Evolutionary conservation across 2,888 invertebrate genomes (phyloP), one percentile per base, ranked within the genome.

Genomic region (Mythimna pallens): DNA sequence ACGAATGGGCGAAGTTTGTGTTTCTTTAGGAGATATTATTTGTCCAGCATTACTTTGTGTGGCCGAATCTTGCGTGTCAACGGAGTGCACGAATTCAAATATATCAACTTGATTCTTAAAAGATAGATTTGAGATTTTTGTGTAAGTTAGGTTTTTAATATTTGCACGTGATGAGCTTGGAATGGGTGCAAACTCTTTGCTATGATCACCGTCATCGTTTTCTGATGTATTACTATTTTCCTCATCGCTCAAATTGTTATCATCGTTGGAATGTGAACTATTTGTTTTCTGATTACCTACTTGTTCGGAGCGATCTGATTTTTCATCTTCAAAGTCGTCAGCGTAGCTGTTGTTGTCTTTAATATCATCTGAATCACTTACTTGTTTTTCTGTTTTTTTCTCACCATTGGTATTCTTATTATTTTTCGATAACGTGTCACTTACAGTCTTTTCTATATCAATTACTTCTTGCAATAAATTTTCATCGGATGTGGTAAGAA

Each of bases 311-410:
- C 81, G 80, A 47, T 92, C 91, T 6, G 94, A 92, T 80, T 93
- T 94, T n/a, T 94, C 94, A 65, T 94, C 94, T 85, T 96, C 96
- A 84, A 96, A 96, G 86, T 96, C 96, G 84, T 96, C 96, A 65
- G 84, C 93, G 80, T 96, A 96, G 71, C 93, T 96, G 61, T 93
- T 91, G 80, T 90, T 92, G 55, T 86, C 89, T 36, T 82, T 82
- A 61, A 54, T 43, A 59, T 83, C 87, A 52, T 87, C 86, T 36
- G 77, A 85, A 47, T 89, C 85, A 76, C 81, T 89, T 55, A 85
- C 80, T 59, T 70, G 55, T 55, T 85, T 87, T 72, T 85, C 86
- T 22, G 64, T 65, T 36, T 81, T 77, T 50, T 81, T 57, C 68
- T 83, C 70, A 65, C 87, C 86, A 25, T 69, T 43, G 50, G 81